Evolutionary conservation across 2,888 invertebrate species (phyloP).

Genomic region (Seladonia tumulorum): DNA sequence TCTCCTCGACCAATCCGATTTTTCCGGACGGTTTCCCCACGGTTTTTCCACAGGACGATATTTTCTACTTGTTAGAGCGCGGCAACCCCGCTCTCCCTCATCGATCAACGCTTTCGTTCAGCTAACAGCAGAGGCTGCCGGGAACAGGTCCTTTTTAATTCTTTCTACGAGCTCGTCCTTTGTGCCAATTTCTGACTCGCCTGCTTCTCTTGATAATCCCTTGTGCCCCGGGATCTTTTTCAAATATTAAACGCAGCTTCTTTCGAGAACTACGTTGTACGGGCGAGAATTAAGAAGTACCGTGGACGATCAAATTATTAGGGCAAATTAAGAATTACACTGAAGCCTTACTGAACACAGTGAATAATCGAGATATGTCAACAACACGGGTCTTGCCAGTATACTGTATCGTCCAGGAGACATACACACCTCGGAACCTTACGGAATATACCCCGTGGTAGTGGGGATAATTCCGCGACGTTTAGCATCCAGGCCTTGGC

Average conservation of each 20-base stretch:
- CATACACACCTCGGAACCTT: too few relatives aligned
- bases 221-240: neutral
- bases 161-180: neutral
- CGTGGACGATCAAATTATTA: neutral
- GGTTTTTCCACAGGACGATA: neutral
- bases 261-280: neutral
- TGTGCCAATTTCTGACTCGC: neutral
- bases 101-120: slow-evolving; percentile 3
- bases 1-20: neutral
- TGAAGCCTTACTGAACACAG: neutral
- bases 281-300: neutral
- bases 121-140: neutral
- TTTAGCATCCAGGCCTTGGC: too few relatives aligned
- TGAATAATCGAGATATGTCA: too few relatives aligned
- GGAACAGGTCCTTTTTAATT: neutral
- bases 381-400: too few relatives aligned
- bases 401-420: too few relatives aligned
- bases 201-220: neutral
- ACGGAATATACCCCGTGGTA: too few relatives aligned
- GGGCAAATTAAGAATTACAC: neutral
- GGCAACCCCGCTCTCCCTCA: neutral
- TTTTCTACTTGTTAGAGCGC: neutral
- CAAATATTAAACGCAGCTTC: neutral
- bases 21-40: neutral
- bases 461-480: too few relatives aligned